Percentiles rank a stretch among this genome's conserved stretches.
Conservation (phyloP, 2,113 vertebrate species). For the Puma concolor region DNA sequence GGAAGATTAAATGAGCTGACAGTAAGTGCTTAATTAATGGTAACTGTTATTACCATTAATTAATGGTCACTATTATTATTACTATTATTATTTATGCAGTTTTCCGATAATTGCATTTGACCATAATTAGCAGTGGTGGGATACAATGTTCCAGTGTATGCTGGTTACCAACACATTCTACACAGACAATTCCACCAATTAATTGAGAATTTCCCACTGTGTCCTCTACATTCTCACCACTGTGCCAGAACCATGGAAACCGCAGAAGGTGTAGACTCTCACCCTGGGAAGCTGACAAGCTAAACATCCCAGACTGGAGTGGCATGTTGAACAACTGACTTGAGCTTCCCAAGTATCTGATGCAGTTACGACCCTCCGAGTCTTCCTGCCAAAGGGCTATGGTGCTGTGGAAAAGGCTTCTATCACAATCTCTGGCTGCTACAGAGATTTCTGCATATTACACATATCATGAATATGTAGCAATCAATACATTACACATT, state of each 20-base stretch:
- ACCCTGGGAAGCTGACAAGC: neutral
- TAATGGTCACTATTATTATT: neutral
- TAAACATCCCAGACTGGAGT: neutral
- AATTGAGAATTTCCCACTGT: neutral
- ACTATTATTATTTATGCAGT: neutral
- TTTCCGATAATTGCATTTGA: neutral
- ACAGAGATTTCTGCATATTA: neutral
- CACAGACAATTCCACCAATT: neutral
- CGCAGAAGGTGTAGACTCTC: neutral
- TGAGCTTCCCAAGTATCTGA: neutral
- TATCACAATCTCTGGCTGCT: neutral
- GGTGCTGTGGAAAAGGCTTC: neutral
- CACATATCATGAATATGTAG: neutral
- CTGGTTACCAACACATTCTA: neutral
- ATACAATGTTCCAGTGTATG: neutral
- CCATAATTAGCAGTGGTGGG: neutral
- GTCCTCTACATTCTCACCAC: neutral
- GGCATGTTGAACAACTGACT: neutral
- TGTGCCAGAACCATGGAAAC: neutral
- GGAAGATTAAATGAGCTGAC: neutral
- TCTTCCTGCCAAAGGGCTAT: neutral
- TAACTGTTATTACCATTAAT: neutral
- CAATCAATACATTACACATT: neutral
- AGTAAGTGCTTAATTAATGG: neutral
- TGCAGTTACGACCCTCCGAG: neutral